Base-by-base conservation (phyloP, 2,888 invertebrate genomes). In the Augochlorella aurata region DNA sequence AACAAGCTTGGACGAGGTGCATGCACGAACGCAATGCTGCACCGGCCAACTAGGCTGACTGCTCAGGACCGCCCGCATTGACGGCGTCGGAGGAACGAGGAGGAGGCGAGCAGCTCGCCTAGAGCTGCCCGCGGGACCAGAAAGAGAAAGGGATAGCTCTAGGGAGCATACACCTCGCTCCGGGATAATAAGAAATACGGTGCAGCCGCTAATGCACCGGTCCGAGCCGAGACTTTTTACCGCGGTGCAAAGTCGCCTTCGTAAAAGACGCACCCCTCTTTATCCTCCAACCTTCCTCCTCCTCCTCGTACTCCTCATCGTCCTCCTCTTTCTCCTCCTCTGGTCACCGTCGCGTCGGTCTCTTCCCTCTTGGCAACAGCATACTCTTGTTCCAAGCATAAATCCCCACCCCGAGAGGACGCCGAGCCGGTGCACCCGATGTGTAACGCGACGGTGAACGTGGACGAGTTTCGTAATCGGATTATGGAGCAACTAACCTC, bases 21-120 rank as follows among this genome's bases (percentile, higher is more conserved):
- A 86, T 84, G 79, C 87, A 83, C 87, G 85, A 81, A 85, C 83
- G 87, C 85, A 83, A 83, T 82, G 84, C 81, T 77, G 83, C 79
- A 82, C 76, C 77, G 68, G 81, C 87, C 85, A 88, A 88, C 88
- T 86, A 88, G 85, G 81, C 84, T 88, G 84, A 87, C 84, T 86
- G 66, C 79, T 76, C 72, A 65, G 79, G 88, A 88, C 88, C 88
- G 88, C 88, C 88, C 88, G 88, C 88, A 87, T 88, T 87, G 88
- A 88, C 84, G 85, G 75, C 73, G 80, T 65, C 75, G 68, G 50
- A n/a, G 70, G 72, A 66, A 54, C 54, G 79, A 70, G 66, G 29
- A 66, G 45, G 18, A 63, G 63, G 4, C 38, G 38, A 63, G 18
- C 63, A 1, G 29, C 38, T 29, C 63, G 63, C 63, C 63, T 63